Base-by-base conservation (phyloP, 1,140 invertebrate species). In the Hirudo medicinalis region DNA sequence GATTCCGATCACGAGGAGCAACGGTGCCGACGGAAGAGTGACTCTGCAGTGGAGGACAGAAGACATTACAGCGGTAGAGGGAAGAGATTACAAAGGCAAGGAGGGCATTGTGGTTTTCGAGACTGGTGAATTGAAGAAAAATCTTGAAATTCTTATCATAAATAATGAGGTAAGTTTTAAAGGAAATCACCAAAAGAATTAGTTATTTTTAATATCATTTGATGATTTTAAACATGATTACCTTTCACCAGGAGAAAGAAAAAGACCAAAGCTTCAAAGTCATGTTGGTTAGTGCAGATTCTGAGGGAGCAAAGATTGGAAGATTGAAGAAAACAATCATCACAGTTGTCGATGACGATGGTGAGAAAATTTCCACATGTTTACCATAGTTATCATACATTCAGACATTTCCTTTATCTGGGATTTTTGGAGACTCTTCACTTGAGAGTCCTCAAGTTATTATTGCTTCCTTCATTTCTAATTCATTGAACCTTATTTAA, bases 331-430 rank as follows among this genome's bases (percentile, higher is more conserved):
- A 84, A 75, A 84, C 84, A 27, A 86, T 86, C n/a, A 81, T 88
- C n/a, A 88, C 87, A 0, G 87, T 88, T 72, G 85, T 86, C 8
- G 87, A 87, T 76, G 87, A 88, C 77, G 87, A 88, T 78, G 86
- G 86, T 87, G 78, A 78, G 77, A 53, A 27, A 54, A 43, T 4
- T 49, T 49, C 43, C 3, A 8, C 15, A 6, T 36, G 6, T 2
- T 36, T 36, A 6, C 6, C 32, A 36, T 17, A 9, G 43, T 49
- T 49, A 17, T 11, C 11, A 25, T 63, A 63, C 1, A n/a, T 63
- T 63, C 22, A n/a, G 15, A 11, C 20, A 13, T 63, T 22, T n/a
- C 2, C 9, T n/a, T 11, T 63, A 19, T 63, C 29, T 19, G 5
- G 17, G 29, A 63, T 19, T 63, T 63, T 63, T 8, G 43, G 43